phyloP scores from a whole-genome alignment of 2,113 vertebrate genomes.

The Todiramphus chloris region DNA sequence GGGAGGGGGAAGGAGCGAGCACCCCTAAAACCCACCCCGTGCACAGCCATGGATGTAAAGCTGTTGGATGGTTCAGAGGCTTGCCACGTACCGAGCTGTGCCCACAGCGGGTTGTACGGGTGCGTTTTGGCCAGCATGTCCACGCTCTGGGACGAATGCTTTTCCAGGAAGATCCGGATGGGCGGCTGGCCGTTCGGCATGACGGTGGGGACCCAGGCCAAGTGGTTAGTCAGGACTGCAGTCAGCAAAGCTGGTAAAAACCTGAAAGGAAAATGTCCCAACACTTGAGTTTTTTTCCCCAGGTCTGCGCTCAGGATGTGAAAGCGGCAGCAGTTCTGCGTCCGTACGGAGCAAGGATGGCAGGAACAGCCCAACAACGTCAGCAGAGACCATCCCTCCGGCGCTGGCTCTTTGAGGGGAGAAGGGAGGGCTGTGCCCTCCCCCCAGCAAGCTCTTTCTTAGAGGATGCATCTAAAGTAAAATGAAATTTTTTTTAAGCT shows the following conservation, averaged over 20 bases:
- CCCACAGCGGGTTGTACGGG: slow-evolving; percentile 98
- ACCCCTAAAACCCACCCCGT: accelerated
- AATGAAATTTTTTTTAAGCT: neutral
- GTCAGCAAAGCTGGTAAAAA: slow-evolving; percentile 97
- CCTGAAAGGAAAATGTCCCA: slow-evolving; percentile 73
- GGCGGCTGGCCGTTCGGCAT: slow-evolving; percentile 99
- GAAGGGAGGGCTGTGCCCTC: neutral
- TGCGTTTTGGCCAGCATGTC: slow-evolving; percentile 98
- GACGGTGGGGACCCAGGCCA: slow-evolving; percentile 98
- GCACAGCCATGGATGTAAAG: neutral
- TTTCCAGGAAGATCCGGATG: slow-evolving; percentile 97
- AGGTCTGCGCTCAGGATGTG: neutral
- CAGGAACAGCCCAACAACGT: neutral
- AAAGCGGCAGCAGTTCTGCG: neutral
- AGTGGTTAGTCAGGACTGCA: slow-evolving; percentile 94
- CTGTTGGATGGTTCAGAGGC: neutral
- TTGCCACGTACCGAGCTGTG: slow-evolving; percentile 88
- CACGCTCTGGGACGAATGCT: slow-evolving; percentile 96
- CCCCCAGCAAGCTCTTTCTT: neutral
- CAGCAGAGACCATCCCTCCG: neutral
- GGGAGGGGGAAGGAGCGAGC: neutral
- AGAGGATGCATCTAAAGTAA: neutral
- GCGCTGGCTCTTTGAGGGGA: neutral
- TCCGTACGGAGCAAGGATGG: neutral
- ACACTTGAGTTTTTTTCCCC: neutral